phyloP scores from a whole-genome alignment of 2,113 vertebrate genomes.

The Sinocyclocheilus maitianheensis region DNA sequence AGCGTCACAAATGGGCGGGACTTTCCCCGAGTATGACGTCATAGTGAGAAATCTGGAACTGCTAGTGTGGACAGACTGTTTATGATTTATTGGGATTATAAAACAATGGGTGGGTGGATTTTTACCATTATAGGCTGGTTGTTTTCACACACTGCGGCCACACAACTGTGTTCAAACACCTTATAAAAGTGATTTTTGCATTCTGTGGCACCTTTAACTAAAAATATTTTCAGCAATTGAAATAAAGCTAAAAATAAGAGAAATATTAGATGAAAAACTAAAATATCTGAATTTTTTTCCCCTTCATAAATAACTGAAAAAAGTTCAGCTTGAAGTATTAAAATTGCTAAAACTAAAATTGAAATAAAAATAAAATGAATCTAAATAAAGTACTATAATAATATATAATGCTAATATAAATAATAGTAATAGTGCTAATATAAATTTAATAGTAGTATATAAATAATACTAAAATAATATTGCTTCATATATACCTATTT shows the following conservation, averaged over 20 bases:
- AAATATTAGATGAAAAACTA: background rate
- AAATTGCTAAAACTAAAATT: background rate
- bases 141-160: too few relatives aligned
- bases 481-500: background rate
- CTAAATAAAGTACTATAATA: background rate
- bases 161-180: too few relatives aligned
- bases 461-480: background rate
- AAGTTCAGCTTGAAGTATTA: background rate
- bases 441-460: background rate
- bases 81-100: too few relatives aligned
- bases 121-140: too few relatives aligned
- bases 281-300: background rate
- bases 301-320: background rate
- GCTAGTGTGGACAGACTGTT: too few relatives aligned
- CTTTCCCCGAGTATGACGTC: too few relatives aligned
- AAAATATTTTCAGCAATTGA: background rate
- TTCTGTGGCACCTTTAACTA: background rate
- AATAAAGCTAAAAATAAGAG: background rate
- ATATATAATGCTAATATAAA: background rate
- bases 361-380: background rate
- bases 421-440: too few relatives aligned
- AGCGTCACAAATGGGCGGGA: too few relatives aligned
- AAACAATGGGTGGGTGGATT: too few relatives aligned
- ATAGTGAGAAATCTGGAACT: too few relatives aligned
- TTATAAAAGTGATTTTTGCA: too few relatives aligned